These are phyloP conservation scores for Erebia aethiops DNA, from an alignment of 2,888 invertebrate genomes.

Conservation along the genomic window DNA sequence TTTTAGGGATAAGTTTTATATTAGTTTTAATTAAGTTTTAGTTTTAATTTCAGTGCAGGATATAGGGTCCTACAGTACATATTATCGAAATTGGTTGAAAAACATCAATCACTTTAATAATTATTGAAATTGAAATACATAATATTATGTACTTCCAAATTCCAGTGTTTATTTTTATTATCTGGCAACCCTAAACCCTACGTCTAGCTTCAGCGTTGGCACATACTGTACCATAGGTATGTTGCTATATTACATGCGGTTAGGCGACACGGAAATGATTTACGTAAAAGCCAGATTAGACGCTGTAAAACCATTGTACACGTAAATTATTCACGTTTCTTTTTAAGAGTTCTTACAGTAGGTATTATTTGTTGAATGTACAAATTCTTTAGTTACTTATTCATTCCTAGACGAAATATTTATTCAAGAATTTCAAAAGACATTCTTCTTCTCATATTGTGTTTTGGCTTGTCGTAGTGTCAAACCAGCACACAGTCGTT, in stretches of 20 bases:
- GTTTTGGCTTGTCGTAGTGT: too few species aligned
- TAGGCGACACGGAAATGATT: constrained; percentile 38
- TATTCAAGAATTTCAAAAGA: too few species aligned
- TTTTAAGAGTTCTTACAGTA: background rate
- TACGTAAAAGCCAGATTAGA: constrained; percentile 31
- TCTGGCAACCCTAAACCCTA: constrained; percentile 27
- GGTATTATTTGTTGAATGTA: background rate
- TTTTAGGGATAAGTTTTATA: too few species aligned
- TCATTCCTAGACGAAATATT: background rate
- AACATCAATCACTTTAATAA: background rate
- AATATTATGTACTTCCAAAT: background rate
- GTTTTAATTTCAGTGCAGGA: too few species aligned
- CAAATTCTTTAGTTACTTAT: background rate
- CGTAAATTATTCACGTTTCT: constrained; percentile 16
- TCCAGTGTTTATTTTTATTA: background rate
- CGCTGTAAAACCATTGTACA: constrained; percentile 24
- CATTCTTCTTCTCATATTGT: too few species aligned
- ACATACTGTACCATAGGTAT: constrained; percentile 18
- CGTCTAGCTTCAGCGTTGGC: constrained; percentile 4
- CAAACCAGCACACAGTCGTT: too few species aligned
- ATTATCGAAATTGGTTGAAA: background rate
- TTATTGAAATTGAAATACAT: background rate
- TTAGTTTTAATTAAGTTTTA: too few species aligned
- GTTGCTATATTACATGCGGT: constrained; percentile 30
- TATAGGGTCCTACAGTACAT: too few species aligned